Evolutionary conservation across 2,113 vertebrate species (phyloP), one percentile per base, ranked within the genome.

Genomic region (Phrynosoma blainvillii): DNA sequence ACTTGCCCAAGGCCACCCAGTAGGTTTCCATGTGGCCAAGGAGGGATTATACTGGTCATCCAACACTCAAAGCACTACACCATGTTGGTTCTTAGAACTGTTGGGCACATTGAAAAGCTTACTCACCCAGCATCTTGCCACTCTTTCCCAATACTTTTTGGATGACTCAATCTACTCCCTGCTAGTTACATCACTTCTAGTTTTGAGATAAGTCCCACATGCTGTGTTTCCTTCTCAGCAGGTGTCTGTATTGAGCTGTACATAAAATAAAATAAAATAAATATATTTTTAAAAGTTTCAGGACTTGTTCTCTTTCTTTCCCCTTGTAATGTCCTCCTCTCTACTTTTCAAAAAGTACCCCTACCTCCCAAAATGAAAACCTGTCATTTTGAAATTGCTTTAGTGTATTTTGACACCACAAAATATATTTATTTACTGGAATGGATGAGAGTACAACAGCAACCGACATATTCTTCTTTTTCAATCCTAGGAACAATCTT

Each of bases 111-210:
- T 3, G 79, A 21, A 71, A 85, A 85, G 32, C 65, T 2, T 0
- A 5, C 1, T 6, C 87, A 90, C 81, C 87, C 85, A 3, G 2
- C 82, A 89, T 77, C 82, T 84, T 74, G n/a, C 62, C 47, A 32
- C 42, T 11, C 25, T 79, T 52, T 27, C 90, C 89, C 94, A 95
- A 84, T 82, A 83, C 88, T 52, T 68, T 84, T 65, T 74, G 84
- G 79, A 70, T 90, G 93, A 93, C 89, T 93, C 94, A 93, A 81
- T 80, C 40, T 83, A 54, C 79, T 87, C 36, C 36, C 84, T 74
- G 54, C 16, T 52, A 3, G 0, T 62, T 78, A 71, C 5, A 23
- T 40, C 2, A 0, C 32, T 73, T 86, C 89, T 79, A 59, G 0
- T 0, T 0, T 52, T 36, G 87, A 88, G 85, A 78, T 40, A 88